phyloP scores from a whole-genome alignment of 1,140 invertebrate genomes.

The Sitophilus oryzae region DNA sequence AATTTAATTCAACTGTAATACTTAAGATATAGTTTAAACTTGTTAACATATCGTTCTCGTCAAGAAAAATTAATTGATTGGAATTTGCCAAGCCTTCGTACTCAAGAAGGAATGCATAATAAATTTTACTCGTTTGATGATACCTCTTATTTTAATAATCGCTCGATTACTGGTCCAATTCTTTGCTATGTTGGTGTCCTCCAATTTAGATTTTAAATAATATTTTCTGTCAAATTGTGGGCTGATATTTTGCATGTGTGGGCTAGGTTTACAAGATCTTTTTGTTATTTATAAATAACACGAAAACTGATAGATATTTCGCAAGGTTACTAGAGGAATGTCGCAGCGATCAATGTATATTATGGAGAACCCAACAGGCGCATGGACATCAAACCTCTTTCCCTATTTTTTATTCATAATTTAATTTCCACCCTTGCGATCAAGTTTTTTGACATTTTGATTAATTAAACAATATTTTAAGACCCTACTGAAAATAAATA shows the following conservation, averaged over 20 bases:
- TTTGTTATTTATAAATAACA: constrained; percentile 7
- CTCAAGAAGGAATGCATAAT: constrained; percentile 20
- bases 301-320: neutral
- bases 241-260: constrained; percentile 5
- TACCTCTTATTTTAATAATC: constrained; percentile 11
- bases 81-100: constrained; percentile 22
- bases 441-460: no score
- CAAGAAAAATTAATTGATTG: constrained; percentile 10
- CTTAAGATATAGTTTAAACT: neutral
- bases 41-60: neutral
- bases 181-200: neutral
- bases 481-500: no score
- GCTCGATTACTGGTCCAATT: constrained; percentile 3
- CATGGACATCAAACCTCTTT: constrained; percentile 2
- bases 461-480: no score
- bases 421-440: no score
- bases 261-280: constrained; percentile 5
- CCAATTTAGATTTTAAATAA: constrained; percentile 6
- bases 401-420: neutral
- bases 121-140: constrained; percentile 11
- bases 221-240: neutral
- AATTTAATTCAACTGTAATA: neutral
- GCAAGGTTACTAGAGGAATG: neutral
- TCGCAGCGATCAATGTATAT: neutral
- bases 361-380: constrained; percentile 3